phyloP scores from a whole-genome alignment of 2,113 vertebrate genomes.

The Anolis carolinensis region DNA sequence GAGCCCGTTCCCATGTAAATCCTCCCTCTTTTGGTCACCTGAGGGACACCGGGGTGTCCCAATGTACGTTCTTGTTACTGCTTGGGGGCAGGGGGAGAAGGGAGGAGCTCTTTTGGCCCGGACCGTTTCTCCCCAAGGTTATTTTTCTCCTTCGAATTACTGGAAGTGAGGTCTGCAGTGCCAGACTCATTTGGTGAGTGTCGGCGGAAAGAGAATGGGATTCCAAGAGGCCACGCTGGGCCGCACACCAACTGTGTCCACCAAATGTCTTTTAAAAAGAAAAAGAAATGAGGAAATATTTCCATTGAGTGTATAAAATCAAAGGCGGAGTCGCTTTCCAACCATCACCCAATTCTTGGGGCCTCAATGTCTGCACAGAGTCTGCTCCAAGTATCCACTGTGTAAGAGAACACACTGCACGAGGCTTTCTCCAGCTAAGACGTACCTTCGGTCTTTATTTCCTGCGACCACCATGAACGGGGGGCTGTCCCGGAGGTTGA shows the following conservation, averaged over 20 bases:
- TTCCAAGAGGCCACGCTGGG: constrained; percentile 77
- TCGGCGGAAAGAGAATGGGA: constrained; percentile 66
- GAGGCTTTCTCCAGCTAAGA: constrained; percentile 4
- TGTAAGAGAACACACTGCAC: too few species aligned
- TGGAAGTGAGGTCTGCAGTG: constrained; percentile 80
- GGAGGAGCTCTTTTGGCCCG: constrained; percentile 61
- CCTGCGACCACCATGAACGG: constrained; percentile 89
- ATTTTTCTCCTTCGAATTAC: constrained; percentile 72
- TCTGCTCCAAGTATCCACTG: background rate
- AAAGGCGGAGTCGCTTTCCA: constrained; percentile 54
- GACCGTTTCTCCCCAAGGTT: constrained; percentile 75
- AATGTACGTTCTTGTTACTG: constrained; percentile 73
- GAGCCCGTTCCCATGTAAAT: constrained; percentile 73
- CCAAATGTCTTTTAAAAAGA: constrained; percentile 69
- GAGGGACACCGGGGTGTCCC: constrained; percentile 72
- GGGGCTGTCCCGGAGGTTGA: constrained; percentile 85
- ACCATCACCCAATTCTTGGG: constrained; percentile 69
- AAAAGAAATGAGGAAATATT: constrained; percentile 53
- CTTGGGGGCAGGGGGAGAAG: constrained; percentile 51
- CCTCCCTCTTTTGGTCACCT: constrained; percentile 63
- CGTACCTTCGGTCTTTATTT: constrained; percentile 93
- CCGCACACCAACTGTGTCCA: constrained; percentile 76
- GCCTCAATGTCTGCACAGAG: constrained; percentile 43
- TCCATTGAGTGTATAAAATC: constrained; percentile 62
- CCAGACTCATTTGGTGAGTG: constrained; percentile 80